Conservation (phyloP, 1,140 invertebrate genomes). For the Augochlora pura region DNA sequence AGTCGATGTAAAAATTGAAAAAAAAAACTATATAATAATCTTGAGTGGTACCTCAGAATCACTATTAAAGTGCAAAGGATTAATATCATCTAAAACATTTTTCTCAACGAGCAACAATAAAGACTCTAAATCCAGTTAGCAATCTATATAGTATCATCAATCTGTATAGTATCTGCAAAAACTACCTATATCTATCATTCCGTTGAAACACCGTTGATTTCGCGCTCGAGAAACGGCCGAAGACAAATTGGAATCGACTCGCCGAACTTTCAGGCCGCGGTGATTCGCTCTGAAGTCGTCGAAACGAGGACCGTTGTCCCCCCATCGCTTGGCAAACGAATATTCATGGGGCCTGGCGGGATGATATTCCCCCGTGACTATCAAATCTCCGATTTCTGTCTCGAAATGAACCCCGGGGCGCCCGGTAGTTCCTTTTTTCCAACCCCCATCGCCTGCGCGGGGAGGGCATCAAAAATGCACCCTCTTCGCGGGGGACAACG, state of each 20-base stretch:
- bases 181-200: too few relatives aligned
- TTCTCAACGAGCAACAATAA: too few relatives aligned
- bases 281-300: not conserved
- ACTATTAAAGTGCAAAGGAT: too few relatives aligned
- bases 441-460: slow-evolving; percentile 11
- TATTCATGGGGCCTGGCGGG: not conserved
- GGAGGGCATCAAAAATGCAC: slow-evolving; percentile 28
- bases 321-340: not conserved
- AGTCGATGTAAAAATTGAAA: too few relatives aligned
- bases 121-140: too few relatives aligned
- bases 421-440: too few relatives aligned
- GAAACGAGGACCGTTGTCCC: slow-evolving; percentile 1
- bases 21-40: too few relatives aligned
- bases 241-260: not conserved
- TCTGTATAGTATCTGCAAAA: too few relatives aligned
- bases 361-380: not conserved
- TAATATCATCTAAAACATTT: too few relatives aligned
- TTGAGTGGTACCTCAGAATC: too few relatives aligned
- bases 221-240: not conserved
- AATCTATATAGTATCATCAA: too few relatives aligned
- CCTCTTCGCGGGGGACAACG: not conserved
- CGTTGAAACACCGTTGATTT: not conserved
- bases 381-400: not conserved
- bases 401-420: too few relatives aligned
- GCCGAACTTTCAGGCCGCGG: not conserved